Base-by-base conservation (phyloP, 2,113 vertebrate species). In the Brienomyrus longianalis region DNA sequence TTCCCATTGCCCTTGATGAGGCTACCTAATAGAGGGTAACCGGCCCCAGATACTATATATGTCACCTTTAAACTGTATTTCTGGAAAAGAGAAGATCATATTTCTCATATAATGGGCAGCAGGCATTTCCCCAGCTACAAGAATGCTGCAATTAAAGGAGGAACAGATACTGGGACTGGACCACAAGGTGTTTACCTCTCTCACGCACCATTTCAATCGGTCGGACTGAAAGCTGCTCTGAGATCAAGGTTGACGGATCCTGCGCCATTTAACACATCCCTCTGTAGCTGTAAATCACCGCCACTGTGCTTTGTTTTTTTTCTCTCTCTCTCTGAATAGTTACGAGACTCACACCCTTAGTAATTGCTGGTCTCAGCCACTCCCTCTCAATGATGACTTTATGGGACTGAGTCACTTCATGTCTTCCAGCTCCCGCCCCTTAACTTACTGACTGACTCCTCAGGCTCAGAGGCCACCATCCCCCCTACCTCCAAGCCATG, bases 231-330 rank as follows among this genome's bases (percentile, higher is more conserved):
- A n/a, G 35, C 11, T 92, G 92, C 93, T 51, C 94, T 93, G 92
- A 94, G 86, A 66, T 87, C 91, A 85, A 87, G 83, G 90, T 88
- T 56, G 39, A 56, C 13, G 45, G 5, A 54, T 43, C 74, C 45
- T 31, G 39, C 91, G 83, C 70, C 89, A 90, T 90, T 92, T 92
- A 90, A 94, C 93, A 91, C 92, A 91, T 92, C 91, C 93, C 91
- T 91, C 93, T 90, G 92, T 93, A 90, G 90, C 89, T 90, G 59
- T 93, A 93, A 93, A 93, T 95, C 93, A 92, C 89, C 91, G 89
- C 80, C 87, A 88, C 11, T 15, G 10, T 87, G 92, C 92, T 47
- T 59, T 92, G 92, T 88, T 89, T 91, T 89, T 89, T 80, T 90
- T 92, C 90, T 86, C 88, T 56, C 31, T 21, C 48, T 27, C 27